phyloP scores from a whole-genome alignment of 1,140 invertebrate genomes.

The Solenopsis fugax region DNA sequence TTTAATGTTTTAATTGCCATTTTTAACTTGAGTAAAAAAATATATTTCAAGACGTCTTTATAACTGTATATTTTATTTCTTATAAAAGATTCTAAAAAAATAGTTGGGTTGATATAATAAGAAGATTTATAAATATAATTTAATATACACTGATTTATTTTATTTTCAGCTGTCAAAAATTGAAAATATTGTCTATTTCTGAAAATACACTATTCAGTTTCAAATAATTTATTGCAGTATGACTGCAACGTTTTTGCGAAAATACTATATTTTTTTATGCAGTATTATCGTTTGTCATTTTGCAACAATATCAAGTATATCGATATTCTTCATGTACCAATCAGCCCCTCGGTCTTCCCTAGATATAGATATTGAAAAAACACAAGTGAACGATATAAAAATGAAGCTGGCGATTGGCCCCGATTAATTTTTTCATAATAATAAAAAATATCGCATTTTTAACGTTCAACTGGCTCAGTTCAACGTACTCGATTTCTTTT shows the following conservation, averaged over 20 bases:
- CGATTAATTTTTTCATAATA: not conserved
- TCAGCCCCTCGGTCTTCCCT: too few relatives aligned
- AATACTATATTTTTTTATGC: not conserved
- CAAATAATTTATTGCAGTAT: not conserved
- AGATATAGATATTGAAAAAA: not conserved
- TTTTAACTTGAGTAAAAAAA: not conserved
- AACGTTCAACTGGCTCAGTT: not conserved
- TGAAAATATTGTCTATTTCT: not conserved
- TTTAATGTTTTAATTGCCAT: not conserved
- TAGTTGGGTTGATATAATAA: not conserved
- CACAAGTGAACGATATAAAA: not conserved
- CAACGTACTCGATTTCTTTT: not conserved
- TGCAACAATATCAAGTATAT: not conserved
- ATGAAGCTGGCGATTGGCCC: not conserved
- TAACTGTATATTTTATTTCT: not conserved
- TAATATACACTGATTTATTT: not conserved
- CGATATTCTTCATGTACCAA: not conserved
- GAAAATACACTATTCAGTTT: not conserved
- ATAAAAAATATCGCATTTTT: conserved; percentile 6
- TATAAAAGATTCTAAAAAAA: not conserved
- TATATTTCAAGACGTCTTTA: not conserved
- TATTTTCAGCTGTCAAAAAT: not conserved
- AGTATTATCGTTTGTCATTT: not conserved
- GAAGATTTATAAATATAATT: too few relatives aligned
- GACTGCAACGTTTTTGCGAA: not conserved